Base-by-base conservation (phyloP, 2,888 invertebrate genomes). In the Machimus atricapillus region DNA sequence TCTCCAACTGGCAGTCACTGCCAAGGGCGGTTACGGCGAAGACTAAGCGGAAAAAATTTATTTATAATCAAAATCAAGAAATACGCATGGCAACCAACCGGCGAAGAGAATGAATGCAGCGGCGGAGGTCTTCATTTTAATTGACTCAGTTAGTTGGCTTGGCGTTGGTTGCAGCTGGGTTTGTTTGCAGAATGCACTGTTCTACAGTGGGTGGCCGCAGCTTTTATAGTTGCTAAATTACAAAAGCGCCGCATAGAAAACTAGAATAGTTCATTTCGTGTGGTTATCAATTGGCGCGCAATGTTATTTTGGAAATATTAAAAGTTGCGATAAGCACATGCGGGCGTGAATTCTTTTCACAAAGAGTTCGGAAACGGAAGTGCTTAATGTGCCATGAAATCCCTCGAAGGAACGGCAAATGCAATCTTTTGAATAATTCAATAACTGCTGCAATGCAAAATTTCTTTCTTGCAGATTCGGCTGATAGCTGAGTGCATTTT, bases 401-500 rank as follows among this genome's bases (percentile, higher is more conserved):
- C 31, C 4, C 46, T 14, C 8, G 27, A 46, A 79, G 46, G n/a
- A 79, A 31, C 14, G n/a, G 52, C n/a, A 14, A 58, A 58, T 58
- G 23, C 23, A 19, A 66, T 8, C 27, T 66, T 66, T 66, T 66
- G 66, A 66, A 66, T 66, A 66, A 66, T 66, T 66, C 66, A 66
- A 66, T 23, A 66, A 66, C 12, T 66, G 12, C 23, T 12, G 66
- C 14, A 66, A 66, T 19, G 27, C 14, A 12, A 23, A 66, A 9
- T 66, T 66, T 40, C 74, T 86, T 86, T 40, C 27, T 89, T 89
- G 37, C 90, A 95, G 94, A 93, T 97, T 31, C 94, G 98, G 88
- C 94, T 98, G 89, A 93, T 94, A 19, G 95, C 97, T 8, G 99
- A 99, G 92, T 91, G 96, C 5, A 91, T 96, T 0, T 95, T 98